phyloP scores from a whole-genome alignment of 2,888 invertebrate genomes.

The Ochropleura plecta region DNA sequence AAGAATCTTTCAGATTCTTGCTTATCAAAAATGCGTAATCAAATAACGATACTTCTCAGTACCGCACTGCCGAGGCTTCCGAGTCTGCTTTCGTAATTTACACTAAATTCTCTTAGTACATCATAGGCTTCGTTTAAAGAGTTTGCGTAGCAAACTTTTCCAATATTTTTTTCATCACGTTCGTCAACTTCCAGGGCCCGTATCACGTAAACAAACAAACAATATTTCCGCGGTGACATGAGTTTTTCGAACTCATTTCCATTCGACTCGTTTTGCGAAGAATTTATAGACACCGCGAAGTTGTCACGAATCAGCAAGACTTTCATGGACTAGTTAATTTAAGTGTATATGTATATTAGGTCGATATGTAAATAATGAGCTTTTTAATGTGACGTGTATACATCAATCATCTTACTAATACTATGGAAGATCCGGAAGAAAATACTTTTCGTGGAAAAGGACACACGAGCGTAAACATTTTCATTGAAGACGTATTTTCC shows the following conservation, averaged over 20 bases:
- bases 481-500: not conserved
- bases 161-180: slow-evolving; percentile 88
- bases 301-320: slow-evolving; percentile 67
- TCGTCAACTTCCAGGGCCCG: slow-evolving; percentile 79
- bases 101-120: slow-evolving; percentile 65
- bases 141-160: slow-evolving; percentile 80
- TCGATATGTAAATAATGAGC: not conserved
- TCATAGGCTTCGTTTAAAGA: slow-evolving; percentile 74
- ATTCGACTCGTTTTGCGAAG: slow-evolving; percentile 76
- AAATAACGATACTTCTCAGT: slow-evolving; percentile 12
- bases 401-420: not conserved
- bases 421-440: not conserved
- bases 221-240: slow-evolving; percentile 81
- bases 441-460: not conserved
- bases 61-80: slow-evolving; percentile 32
- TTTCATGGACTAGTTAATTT: slow-evolving; percentile 69
- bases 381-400: not conserved
- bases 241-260: slow-evolving; percentile 84
- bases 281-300: slow-evolving; percentile 78
- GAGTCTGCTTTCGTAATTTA: slow-evolving; percentile 57
- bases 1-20: not conserved
- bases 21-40: not conserved
- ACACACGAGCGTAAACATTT: not conserved
- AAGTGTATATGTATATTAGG: not conserved
- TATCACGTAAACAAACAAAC: slow-evolving; percentile 85